Percentiles rank a stretch among this genome's conserved stretches.
These are phyloP conservation scores for Brachyistius frenatus DNA, from an alignment of 2,113 vertebrate genomes.

Conservation along the genomic window DNA sequence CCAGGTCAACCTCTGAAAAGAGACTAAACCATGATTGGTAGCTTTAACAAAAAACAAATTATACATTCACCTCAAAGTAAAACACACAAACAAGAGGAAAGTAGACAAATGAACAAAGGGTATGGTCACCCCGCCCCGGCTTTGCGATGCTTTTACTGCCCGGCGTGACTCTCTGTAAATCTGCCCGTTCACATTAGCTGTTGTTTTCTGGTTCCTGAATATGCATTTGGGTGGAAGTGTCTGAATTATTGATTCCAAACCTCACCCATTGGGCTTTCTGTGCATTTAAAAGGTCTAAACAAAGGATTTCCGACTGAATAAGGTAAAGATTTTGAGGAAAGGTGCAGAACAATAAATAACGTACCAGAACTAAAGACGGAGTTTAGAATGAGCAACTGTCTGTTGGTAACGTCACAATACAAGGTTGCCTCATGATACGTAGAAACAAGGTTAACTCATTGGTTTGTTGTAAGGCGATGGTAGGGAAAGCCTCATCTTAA, in stretches of 20 bases:
- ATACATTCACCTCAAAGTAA: background rate
- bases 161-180: background rate
- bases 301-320: background rate
- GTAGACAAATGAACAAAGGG: background rate
- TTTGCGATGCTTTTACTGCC: background rate
- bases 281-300: slow-evolving; percentile 10
- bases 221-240: background rate
- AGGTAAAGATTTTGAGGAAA: too few relatives aligned
- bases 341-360: too few relatives aligned
- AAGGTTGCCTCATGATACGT: too few relatives aligned
- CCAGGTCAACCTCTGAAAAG: background rate
- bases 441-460: too few relatives aligned
- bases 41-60: background rate
- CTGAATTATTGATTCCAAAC: slow-evolving; percentile 12
- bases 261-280: background rate
- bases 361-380: too few relatives aligned
- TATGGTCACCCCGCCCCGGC: background rate
- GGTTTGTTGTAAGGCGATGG: too few relatives aligned
- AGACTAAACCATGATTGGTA: background rate
- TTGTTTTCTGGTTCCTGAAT: background rate
- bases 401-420: too few relatives aligned
- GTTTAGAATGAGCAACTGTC: too few relatives aligned
- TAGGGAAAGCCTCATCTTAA: too few relatives aligned
- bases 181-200: background rate
- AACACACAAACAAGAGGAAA: background rate